Evolutionary conservation across 2,888 invertebrate species (phyloP), one percentile per base, ranked within the genome.

Genomic region (Tiliacea aurago): DNA sequence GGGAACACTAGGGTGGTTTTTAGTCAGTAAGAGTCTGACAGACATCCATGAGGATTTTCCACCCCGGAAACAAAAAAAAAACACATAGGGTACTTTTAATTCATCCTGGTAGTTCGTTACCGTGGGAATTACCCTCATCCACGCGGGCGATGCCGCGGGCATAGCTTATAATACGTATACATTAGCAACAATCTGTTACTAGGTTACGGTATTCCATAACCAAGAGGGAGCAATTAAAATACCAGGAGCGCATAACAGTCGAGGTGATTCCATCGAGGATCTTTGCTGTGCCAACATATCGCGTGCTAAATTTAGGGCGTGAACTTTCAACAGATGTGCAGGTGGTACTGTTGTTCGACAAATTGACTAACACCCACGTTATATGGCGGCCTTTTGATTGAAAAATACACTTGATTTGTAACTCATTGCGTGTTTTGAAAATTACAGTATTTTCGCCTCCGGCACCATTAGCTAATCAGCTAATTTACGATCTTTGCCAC

Each of bases 251-350:
- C 80, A 84, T 78, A 75, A 58, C 70, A 61, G 51, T 0, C 67
- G 67, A 70, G 56, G 76, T 66, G 80, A 64, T 73, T 67, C 76
- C 64, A 72, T 70, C 43, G 79, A 70, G 69, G 70, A 76, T 78
- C 55, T 64, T 69, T 76, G 71, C 80, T 84, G 86, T 85, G 86
- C 86, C 86, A 85, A 85, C 65, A 70, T 63, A 80, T 80, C 77
- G 80, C 59, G 78, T 51, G 80, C 85, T 86, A 86, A 83, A 86
- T 81, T 80, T 78, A 83, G 81, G 81, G 76, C 83, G 72, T 75
- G 86, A 86, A 87, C 85, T 84, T 86, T 81, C 78, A 78, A 73
- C 70, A 73, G 69, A 58, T 20, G 56, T 64, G 67, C 84, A 86
- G 86, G 86, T 86, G 86, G 78, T 63, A 62, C n/a, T 68, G 45